Conservation (phyloP, 2,113 vertebrate genomes). For the Electrona antarctica region DNA sequence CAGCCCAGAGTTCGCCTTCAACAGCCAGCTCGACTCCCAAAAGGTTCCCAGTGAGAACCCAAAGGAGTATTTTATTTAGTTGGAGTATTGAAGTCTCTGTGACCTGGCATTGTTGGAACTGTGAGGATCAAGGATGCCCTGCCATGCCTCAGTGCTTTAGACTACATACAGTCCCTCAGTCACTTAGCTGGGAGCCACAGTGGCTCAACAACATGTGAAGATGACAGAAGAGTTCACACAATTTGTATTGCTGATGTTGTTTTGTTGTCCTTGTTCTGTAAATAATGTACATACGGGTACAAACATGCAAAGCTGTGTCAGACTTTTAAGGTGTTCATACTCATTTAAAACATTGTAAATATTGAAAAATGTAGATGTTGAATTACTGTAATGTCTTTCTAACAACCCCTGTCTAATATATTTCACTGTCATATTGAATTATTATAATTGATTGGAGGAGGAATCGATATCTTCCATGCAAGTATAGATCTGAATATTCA, state of each 20-base stretch:
- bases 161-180: slow-evolving; percentile 31
- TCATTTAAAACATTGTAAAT: slow-evolving; percentile 67
- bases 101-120: slow-evolving; percentile 19
- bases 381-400: slow-evolving; percentile 66
- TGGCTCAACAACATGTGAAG: slow-evolving; percentile 31
- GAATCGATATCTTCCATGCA: slow-evolving; percentile 21
- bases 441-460: slow-evolving; percentile 12
- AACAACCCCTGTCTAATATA: slow-evolving; percentile 42
- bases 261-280: slow-evolving; percentile 40
- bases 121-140: slow-evolving; percentile 28
- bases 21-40: slow-evolving; percentile 84
- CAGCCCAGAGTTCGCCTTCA: slow-evolving; percentile 83
- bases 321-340: slow-evolving; percentile 49
- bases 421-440: slow-evolving; percentile 42
- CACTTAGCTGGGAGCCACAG: neutral
- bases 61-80: slow-evolving; percentile 94
- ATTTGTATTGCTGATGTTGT: slow-evolving; percentile 35
- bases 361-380: slow-evolving; percentile 61
- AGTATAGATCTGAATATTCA: neutral
- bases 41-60: slow-evolving; percentile 83
- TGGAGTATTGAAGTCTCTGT: slow-evolving; percentile 16
- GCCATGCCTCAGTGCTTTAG: slow-evolving; percentile 48
- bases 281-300: slow-evolving; percentile 46
- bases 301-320: slow-evolving; percentile 33
- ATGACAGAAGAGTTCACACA: slow-evolving; percentile 9